Percentiles rank a stretch among this genome's conserved stretches.
phyloP scores from a whole-genome alignment of 2,113 vertebrate species.

The Macquaria ambigua region DNA sequence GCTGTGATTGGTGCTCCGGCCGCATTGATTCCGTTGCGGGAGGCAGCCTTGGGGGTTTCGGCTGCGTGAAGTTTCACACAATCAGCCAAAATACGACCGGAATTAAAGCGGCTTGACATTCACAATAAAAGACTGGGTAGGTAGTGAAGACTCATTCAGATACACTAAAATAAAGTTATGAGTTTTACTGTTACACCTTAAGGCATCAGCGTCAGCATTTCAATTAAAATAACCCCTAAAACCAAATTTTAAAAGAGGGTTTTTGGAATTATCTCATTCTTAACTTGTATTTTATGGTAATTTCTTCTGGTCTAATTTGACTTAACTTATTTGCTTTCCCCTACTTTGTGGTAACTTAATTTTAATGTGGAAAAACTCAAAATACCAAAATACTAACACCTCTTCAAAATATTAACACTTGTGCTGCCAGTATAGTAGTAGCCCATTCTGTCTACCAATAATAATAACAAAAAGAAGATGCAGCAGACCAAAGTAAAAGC shows the following conservation, averaged over 20 bases:
- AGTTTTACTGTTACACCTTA: not conserved
- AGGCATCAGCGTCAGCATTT: not conserved
- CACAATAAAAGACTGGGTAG: not conserved
- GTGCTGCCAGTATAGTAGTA: no score
- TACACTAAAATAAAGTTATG: not conserved
- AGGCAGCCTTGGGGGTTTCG: conserved; percentile 54
- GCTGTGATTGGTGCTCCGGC: conserved; percentile 44
- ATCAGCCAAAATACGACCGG: conserved; percentile 1
- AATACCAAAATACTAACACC: not conserved
- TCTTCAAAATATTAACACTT: not conserved
- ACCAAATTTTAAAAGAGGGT: not conserved
- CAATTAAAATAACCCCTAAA: not conserved
- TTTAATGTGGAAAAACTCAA: not conserved
- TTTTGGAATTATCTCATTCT: not conserved
- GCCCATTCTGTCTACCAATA: not conserved
- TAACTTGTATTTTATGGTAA: not conserved
- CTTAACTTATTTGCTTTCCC: not conserved
- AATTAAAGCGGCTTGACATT: not conserved
- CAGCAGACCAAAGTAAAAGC: not conserved
- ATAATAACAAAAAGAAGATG: no score
- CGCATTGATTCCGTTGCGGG: conserved; percentile 65
- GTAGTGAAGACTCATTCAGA: not conserved
- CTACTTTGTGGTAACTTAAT: not conserved
- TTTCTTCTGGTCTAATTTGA: not conserved
- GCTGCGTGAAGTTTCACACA: not conserved